A percentile compares a stretch with the other conserved stretches of the same genome.
Conservation (phyloP, 1,140 invertebrate genomes). For the Drosophila paulistorum region DNA sequence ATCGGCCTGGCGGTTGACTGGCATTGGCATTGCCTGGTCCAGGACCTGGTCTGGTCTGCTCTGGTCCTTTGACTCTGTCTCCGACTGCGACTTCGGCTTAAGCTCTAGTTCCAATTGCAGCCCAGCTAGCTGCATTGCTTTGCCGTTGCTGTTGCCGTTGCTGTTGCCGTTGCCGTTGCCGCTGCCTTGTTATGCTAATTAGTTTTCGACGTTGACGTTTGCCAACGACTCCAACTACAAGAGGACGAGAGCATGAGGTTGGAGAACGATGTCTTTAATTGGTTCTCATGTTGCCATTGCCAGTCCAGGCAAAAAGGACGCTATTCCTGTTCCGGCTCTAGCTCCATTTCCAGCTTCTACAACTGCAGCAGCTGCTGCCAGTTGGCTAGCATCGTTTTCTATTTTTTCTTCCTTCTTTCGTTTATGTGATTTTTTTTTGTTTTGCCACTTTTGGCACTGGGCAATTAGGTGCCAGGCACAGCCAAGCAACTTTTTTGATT, state of each 20-base stretch:
- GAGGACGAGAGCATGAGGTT: conserved; percentile 41
- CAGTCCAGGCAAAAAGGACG: conserved; percentile 27
- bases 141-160: conserved; percentile 48
- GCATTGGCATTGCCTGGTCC: conserved; percentile 28
- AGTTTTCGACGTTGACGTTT: conserved; percentile 81
- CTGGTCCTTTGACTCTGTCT: conserved; percentile 11
- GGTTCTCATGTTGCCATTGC: conserved; percentile 74
- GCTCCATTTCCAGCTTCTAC: neutral
- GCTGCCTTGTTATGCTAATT: conserved; percentile 74
- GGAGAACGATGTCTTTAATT: conserved; percentile 77
- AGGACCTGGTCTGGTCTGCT: conserved; percentile 17
- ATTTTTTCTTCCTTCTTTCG: conserved; percentile 18
- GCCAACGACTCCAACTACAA: conserved; percentile 45
- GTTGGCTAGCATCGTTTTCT: conserved; percentile 48
- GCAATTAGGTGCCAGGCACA: conserved; percentile 59
- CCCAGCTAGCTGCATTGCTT: conserved; percentile 31
- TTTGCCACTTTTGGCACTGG: conserved; percentile 71
- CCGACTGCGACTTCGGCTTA: conserved; percentile 18
- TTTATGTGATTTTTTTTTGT: conserved; percentile 14
- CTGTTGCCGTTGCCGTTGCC: conserved; percentile 48
- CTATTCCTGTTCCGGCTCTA: conserved; percentile 13
- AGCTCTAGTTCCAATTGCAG: conserved; percentile 22
- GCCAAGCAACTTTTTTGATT: conserved; percentile 21
- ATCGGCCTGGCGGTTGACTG: conserved; percentile 43
- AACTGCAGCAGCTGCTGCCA: conserved; percentile 5